A percentile compares a stretch with the other conserved stretches of the same genome.
phyloP scores from a whole-genome alignment of 92 coral and sea anemone species.

The Siderastrea radians region DNA sequence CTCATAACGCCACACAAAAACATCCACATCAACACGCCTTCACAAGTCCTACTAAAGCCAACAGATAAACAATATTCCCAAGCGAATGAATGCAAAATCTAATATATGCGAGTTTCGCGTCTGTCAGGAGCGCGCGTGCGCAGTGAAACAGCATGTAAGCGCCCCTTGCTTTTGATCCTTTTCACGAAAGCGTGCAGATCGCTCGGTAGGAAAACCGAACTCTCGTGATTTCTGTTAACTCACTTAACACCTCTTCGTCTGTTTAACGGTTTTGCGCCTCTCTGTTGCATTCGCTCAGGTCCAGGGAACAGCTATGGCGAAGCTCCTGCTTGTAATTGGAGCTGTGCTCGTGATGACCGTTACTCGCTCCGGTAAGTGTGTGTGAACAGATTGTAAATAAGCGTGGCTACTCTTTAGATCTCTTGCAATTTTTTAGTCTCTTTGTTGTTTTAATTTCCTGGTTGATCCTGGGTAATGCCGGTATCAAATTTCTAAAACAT shows the following conservation, averaged over 20 bases:
- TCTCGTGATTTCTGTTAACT: slow-evolving; percentile 40
- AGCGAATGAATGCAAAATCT: slow-evolving; percentile 7
- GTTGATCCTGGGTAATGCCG: neutral
- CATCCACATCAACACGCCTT: neutral
- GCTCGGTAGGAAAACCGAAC: slow-evolving; percentile 31
- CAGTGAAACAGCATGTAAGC: slow-evolving; percentile 16
- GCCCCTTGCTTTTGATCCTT: slow-evolving; percentile 29
- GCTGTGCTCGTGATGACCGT: slow-evolving; percentile 25
- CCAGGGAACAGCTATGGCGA: slow-evolving; percentile 1
- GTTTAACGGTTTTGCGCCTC: slow-evolving; percentile 12
- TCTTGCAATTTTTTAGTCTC: neutral
- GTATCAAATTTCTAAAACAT: slow-evolving; percentile 41
- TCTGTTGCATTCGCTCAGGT: slow-evolving; percentile 16
- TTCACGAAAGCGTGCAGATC: slow-evolving; percentile 30
- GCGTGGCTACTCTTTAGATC: slow-evolving; percentile 21
- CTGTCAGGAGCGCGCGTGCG: slow-evolving; percentile 30
- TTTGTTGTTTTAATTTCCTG: neutral
- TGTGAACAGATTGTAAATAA: slow-evolving; percentile 33
- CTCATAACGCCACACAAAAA: neutral
- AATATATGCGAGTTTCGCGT: slow-evolving; percentile 42
- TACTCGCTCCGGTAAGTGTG: slow-evolving; percentile 37
- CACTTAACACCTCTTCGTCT: slow-evolving; percentile 11
- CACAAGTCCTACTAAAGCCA: neutral
- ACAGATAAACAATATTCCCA: slow-evolving; percentile 26
- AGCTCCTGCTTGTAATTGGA: slow-evolving; percentile 18